Conservation (phyloP, 2,113 vertebrate genomes). For the Empidonax alnorum region DNA sequence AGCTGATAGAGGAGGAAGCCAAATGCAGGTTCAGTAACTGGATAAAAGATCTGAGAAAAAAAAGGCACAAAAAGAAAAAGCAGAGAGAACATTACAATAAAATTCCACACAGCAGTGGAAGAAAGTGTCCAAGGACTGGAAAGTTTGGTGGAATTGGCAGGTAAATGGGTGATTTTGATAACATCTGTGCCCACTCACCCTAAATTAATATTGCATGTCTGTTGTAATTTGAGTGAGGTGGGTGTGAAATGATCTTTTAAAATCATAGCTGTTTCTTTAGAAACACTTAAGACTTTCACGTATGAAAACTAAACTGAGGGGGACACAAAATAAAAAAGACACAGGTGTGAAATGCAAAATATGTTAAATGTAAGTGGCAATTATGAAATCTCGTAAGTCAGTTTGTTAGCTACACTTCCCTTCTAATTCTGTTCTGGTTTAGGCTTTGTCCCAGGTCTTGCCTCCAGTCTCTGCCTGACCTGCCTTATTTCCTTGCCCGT, state of each 20-base stretch:
- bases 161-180: slow-evolving; percentile 45
- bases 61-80: neutral
- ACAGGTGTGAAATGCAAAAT: neutral
- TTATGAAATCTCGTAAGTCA: neutral
- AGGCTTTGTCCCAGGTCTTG: neutral
- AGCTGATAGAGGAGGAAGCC: neutral
- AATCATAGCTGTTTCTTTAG: neutral
- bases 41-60: neutral
- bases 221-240: neutral
- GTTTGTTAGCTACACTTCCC: neutral
- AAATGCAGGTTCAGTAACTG: neutral
- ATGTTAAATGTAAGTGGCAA: neutral
- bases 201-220: neutral
- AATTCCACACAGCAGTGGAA: slow-evolving; percentile 18
- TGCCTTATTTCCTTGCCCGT: neutral
- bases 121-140: slow-evolving; percentile 17
- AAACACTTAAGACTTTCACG: neutral
- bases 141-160: slow-evolving; percentile 4
- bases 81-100: neutral
- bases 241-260: neutral
- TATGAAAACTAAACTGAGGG: neutral
- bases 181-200: slow-evolving; percentile 7
- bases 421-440: neutral
- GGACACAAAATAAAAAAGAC: neutral
- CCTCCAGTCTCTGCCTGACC: neutral